Evolutionary conservation across 2,797 vertebrate genomes (phyloP), one percentile per base, ranked within the genome.

Genomic region (Florisuga fusca): DNA sequence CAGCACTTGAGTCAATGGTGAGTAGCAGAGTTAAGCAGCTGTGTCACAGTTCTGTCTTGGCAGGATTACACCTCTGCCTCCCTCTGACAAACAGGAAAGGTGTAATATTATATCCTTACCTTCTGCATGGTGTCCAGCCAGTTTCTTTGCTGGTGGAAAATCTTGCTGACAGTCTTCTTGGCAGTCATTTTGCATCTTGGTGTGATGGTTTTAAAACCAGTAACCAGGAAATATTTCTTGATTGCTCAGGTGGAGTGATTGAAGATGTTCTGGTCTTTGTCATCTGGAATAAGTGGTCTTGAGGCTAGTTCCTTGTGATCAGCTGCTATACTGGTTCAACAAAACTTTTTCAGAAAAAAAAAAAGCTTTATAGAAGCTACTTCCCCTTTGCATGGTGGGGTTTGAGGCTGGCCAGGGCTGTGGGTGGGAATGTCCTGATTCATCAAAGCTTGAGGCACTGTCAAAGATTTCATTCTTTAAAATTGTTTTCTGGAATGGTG

Each of bases 1-100:
- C 98, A 51, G 98, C 97, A 13, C 96, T 98, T 2, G 98, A 98
- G 68, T 98, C 98, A 43, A 98, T 98, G 98, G 98, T 98, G 90
- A 78, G 76, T 95, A 91, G 41, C 66, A 23, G 36, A 34, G 9
- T 72, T 54, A n/a, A 82, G 19, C 58, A 72, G 33, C 58, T 78
- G 14, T 2, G 1, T 83, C 11, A 6, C 36, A 71, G 22, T 41
- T 78, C 18, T 53, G 8, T 43, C 19, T 63, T 72, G 27, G 9
- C 64, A 51, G 64, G 57, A 22, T 81, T 48, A 34, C 36, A 33
- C 29, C 43, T 2, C 41, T 69, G 55, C 38, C 29, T 79, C 12
- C 31, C 0, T 0, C 33, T 46, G 67, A 27, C 29, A 9, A 69
- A 53, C 67, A 51, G 63, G 59, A 50, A 41, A 23, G 11, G 22